Evolutionary conservation across 2,888 invertebrate genomes (phyloP), one percentile per base, ranked within the genome.

Genomic region (Eristalinus aeneus): DNA sequence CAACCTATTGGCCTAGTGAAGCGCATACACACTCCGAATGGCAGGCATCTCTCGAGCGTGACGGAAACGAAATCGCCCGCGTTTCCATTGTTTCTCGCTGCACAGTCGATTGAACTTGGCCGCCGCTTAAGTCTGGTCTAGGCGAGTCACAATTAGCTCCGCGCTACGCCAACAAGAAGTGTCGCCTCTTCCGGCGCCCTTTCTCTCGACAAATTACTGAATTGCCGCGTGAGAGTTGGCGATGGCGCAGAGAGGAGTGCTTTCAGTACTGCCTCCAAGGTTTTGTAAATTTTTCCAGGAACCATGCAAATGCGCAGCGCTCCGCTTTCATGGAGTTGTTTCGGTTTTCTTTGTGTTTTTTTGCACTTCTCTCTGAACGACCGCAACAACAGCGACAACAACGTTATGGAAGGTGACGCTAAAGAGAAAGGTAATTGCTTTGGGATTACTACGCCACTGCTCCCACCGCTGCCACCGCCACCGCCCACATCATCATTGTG

Each of bases 71-170:
- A 46, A 46, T 46, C 46, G 46, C n/a, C 46, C 46, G 8, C 16
- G 60, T 64, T 27, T 10, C 56, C 34, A 63, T 58, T 65, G 23
- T 65, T 65, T 12, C 69, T 23, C 32, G 27, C 22, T 12, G 58
- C 56, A 69, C 63, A 73, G 27, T 53, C 72, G 77, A 77, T 82
- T 82, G 77, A 72, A 77, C 82, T 82, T 82, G 56, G 69, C 56
- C 76, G 69, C 65, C n/a, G 53, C 72, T 46, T 27, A 67, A 56
- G 31, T 67, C 61, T 39, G 61, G 16, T 46, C 46, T 46, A 46
- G 56, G 60, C 69, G 34, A 82, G 77, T 73, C 73, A 20, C 72
- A 82, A 73, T 82, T 76, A 72, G 67, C 75, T n/a, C 22, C 31
- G 60, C 60, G 53, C 46, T 12, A 0, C 39, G 46, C 8, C 46